phyloP scores from a whole-genome alignment of 92 coral and sea anemone species.

The Parazoanthus atlanticus region DNA sequence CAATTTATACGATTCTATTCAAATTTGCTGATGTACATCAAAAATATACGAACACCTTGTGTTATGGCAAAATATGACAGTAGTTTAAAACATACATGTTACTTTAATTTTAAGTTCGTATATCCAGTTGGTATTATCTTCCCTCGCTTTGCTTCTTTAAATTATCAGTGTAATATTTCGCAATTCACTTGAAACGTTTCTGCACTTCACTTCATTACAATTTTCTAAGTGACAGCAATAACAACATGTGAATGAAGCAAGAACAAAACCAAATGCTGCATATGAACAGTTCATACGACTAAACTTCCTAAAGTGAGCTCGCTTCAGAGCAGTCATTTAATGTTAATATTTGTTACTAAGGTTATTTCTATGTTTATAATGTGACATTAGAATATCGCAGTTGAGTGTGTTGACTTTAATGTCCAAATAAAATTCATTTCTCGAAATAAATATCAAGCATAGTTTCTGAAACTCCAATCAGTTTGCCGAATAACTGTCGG shows the following conservation, averaged over 20 bases:
- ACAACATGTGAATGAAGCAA: background rate
- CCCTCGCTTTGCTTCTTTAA: background rate
- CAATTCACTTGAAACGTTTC: background rate
- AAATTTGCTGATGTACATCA: no score
- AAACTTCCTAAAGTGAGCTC: background rate
- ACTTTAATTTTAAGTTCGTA: background rate
- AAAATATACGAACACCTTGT: no score
- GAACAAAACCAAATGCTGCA: background rate
- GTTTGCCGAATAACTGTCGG: slow-evolving; percentile 84
- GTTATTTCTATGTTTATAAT: background rate
- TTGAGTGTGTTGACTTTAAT: no score
- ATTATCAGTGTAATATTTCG: background rate
- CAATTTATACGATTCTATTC: no score
- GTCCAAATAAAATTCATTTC: slow-evolving; percentile 37
- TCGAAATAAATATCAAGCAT: slow-evolving; percentile 87
- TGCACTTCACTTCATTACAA: background rate
- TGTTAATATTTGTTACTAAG: background rate
- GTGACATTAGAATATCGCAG: background rate
- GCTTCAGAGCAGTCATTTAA: background rate
- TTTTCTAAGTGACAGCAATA: background rate
- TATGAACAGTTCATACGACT: background rate
- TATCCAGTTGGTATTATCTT: background rate
- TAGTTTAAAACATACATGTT: background rate
- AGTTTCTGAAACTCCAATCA: slow-evolving; percentile 83
- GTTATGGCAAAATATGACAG: no score